Percentiles rank a stretch among this genome's conserved stretches.
phyloP scores from a whole-genome alignment of 2,797 vertebrate species.

The Sebastes oblongus region DNA sequence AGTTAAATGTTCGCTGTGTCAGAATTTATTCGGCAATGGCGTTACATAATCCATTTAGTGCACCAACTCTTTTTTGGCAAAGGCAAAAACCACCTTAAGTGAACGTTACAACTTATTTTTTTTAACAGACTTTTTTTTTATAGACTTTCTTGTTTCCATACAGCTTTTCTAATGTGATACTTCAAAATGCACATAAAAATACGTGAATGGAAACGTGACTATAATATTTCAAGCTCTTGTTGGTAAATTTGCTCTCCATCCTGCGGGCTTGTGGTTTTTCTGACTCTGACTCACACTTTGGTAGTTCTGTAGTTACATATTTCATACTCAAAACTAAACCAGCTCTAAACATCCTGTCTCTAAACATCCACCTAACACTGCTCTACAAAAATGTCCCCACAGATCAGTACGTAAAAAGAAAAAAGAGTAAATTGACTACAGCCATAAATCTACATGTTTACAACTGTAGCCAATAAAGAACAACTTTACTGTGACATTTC shows the following conservation, averaged over 20 bases:
- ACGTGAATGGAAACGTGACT: too few species aligned
- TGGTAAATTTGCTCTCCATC: neutral
- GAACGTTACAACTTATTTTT: accelerated
- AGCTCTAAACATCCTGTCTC: neutral
- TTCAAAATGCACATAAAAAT: too few species aligned
- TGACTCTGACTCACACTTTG: neutral
- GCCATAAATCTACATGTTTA: neutral
- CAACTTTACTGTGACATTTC: slow-evolving; percentile 1
- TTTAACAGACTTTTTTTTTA: too few species aligned
- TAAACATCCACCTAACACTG: neutral
- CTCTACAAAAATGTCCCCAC: neutral
- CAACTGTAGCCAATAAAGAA: neutral
- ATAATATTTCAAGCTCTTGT: neutral
- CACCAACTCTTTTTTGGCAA: too few species aligned
- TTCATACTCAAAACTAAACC: neutral
- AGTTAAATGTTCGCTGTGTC: too few species aligned
- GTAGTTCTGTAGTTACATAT: neutral
- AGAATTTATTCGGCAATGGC: too few species aligned
- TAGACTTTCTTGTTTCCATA: too few species aligned
- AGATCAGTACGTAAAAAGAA: neutral
- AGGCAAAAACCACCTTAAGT: too few species aligned
- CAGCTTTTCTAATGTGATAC: too few species aligned
- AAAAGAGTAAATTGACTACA: neutral
- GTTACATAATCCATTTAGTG: too few species aligned
- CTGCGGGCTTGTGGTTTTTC: neutral